Conservation (phyloP, 1,140 invertebrate genomes). For the Platorchestia sp. region DNA sequence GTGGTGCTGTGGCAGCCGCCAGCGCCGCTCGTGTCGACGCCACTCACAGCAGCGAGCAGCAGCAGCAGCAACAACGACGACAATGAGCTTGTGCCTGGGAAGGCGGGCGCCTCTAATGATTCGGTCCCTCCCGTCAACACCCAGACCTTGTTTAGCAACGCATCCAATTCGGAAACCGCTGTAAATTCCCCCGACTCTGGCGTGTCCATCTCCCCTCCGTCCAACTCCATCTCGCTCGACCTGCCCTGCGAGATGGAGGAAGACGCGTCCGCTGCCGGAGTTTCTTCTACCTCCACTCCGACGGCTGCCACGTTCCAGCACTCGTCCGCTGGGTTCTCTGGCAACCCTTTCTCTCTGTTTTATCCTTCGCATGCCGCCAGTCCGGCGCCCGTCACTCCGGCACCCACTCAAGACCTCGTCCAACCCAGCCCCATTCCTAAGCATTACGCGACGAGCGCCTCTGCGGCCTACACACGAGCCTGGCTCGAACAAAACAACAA, state of each 20-base stretch:
- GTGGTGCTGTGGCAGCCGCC: constrained; percentile 45
- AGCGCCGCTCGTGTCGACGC: not conserved
- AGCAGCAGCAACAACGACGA: not conserved
- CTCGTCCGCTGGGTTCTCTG: not conserved
- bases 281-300: not conserved
- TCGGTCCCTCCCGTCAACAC: not conserved
- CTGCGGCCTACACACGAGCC: constrained; percentile 13
- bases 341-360: constrained; percentile 38
- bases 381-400: not conserved
- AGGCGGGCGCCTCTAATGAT: not conserved
- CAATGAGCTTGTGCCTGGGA: not conserved
- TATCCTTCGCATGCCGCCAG: not conserved
- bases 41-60: not conserved
- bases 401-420: not conserved
- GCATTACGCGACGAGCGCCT: constrained; percentile 30
- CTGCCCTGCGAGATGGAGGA: constrained; percentile 34
- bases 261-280: not conserved
- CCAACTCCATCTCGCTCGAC: constrained; percentile 22
- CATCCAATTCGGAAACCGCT: not conserved
- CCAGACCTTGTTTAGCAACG: not conserved
- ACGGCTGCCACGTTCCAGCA: not conserved
- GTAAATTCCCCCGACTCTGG: constrained; percentile 22
- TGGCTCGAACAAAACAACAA: constrained; percentile 46
- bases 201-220: constrained; percentile 33
- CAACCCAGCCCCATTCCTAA: not conserved